phyloP scores from a whole-genome alignment of 2,113 vertebrate genomes.

The Dipodomys merriami region DNA sequence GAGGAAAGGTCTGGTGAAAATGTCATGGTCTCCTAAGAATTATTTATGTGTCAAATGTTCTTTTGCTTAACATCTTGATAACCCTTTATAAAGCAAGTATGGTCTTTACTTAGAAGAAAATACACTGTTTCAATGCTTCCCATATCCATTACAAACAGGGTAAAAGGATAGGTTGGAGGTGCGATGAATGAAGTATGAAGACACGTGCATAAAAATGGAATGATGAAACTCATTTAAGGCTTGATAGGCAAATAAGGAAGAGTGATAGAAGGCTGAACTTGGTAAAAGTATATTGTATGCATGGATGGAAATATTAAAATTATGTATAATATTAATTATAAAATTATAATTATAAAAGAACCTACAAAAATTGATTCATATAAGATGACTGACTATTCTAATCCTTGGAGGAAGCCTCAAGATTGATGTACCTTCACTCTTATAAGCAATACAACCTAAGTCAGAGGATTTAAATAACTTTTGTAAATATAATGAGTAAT shows the following conservation, averaged over 20 bases:
- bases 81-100: neutral
- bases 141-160: neutral
- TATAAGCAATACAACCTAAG: neutral
- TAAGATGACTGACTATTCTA: neutral
- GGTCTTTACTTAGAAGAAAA: neutral
- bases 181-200: no score
- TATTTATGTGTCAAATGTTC: neutral
- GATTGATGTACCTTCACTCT: neutral
- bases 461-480: slow-evolving; percentile 21
- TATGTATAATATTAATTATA: no score
- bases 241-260: no score
- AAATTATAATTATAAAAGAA: no score
- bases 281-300: no score
- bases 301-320: no score
- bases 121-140: neutral
- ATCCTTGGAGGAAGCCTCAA: neutral
- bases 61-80: slow-evolving; percentile 28
- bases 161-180: no score
- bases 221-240: no score
- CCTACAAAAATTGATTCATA: neutral
- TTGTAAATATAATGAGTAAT: neutral
- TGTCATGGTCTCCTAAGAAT: slow-evolving; percentile 43
- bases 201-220: no score
- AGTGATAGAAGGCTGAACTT: no score
- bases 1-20: slow-evolving; percentile 15